Evolutionary conservation across 2,113 vertebrate species (phyloP), one percentile per base, ranked within the genome.

Genomic region (Crypturellus undulatus): DNA sequence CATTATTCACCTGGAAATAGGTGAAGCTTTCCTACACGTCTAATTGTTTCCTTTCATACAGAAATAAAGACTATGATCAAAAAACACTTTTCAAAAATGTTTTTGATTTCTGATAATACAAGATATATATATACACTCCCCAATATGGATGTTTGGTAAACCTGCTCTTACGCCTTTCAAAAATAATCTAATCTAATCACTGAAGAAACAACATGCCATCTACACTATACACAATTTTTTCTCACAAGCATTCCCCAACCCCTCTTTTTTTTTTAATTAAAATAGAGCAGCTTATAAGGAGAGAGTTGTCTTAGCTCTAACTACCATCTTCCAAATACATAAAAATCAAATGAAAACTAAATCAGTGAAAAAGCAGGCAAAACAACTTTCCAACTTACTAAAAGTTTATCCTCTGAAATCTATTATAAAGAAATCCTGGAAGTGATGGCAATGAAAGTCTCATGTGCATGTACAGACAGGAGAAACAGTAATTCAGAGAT

Each of bases 1-100:
- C 63, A 63, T 90, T 95, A 93, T 36, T 95, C 84, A 94, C 52
- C 63, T 91, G 38, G 34, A 94, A 97, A 51, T 30, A 79, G 42
- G 30, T 30, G 49, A 79, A 36, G 9, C 28, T 83, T 84, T 86
- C 32, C 65, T 68, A 30, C 51, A 54, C 22, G 71, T 19, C 16
- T 71, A 75, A 84, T 52, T 90, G 49, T 34, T 90, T 70, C 38
- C 59, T 60, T 38, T 93, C 84, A 75, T 1, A 4, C 12, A 75
- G 58, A n/a, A 60, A 32, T 52, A 14, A 68, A 58, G 3, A 10
- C 18, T n/a, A n/a, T 4, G 8, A 75, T 78, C 62, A 76, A 38
- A 80, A 90, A 71, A 9, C 18, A 40, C 18, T 75, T 93, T 51
- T n/a, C 38, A 8, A 22, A 73, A 89, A 17, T 38, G 16, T 47